Evolutionary conservation across 1,140 invertebrate species (phyloP).

Genomic region (Eriocheir sinensis): DNA sequence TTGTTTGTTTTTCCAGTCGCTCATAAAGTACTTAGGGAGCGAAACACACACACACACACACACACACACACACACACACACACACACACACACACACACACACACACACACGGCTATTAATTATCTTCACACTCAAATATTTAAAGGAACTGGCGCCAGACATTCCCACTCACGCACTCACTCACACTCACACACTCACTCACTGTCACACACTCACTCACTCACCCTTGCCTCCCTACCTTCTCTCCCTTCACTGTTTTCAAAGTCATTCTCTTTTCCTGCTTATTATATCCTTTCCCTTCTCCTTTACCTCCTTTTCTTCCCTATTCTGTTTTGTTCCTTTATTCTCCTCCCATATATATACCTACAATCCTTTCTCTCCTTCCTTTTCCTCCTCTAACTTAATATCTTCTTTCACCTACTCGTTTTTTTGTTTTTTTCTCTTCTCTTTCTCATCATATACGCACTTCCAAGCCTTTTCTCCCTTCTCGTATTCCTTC

Average conservation of each 20-base stretch:
- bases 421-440: background rate
- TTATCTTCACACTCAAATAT: conserved; percentile 1
- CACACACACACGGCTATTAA: background rate
- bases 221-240: too few relatives aligned
- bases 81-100: conserved; percentile 7
- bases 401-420: background rate
- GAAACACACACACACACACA: background rate
- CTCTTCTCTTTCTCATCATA: too few relatives aligned
- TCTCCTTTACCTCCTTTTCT: background rate
- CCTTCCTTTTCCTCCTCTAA: background rate
- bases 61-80: conserved; percentile 22
- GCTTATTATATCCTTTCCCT: background rate
- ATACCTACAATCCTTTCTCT: background rate
- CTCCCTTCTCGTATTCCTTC: too few relatives aligned
- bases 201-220: too few relatives aligned
- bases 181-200: too few relatives aligned
- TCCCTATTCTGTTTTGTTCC: background rate
- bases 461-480: too few relatives aligned
- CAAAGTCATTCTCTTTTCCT: background rate
- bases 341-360: background rate
- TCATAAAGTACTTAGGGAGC: too few relatives aligned
- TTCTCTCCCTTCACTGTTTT: background rate
- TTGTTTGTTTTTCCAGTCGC: too few relatives aligned
- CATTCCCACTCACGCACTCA: too few relatives aligned
- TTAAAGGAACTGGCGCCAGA: background rate